phyloP scores from a whole-genome alignment of 2,888 invertebrate genomes.

The Agrochola lychnidis region DNA sequence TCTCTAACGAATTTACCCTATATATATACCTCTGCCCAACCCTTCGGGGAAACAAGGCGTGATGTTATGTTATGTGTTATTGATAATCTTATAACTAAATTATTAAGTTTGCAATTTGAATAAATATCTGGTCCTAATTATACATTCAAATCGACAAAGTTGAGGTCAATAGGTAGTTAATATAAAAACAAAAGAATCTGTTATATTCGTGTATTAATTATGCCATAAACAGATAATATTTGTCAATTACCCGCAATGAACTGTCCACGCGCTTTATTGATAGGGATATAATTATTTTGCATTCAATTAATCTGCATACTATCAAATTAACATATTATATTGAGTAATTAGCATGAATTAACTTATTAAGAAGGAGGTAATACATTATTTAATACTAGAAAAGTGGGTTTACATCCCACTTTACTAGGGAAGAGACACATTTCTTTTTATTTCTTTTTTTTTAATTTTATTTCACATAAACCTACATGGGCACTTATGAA shows the following conservation, averaged over 20 bases:
- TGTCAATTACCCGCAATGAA: conserved; percentile 11
- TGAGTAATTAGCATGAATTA: conserved; percentile 10
- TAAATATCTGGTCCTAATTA: neutral
- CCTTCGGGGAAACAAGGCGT: no score
- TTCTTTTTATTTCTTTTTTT: no score
- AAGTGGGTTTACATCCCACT: neutral
- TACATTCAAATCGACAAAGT: neutral
- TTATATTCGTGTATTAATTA: neutral
- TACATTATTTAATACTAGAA: neutral
- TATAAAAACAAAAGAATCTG: neutral
- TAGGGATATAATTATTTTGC: conserved; percentile 35
- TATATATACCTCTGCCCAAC: no score
- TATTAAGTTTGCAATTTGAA: neutral
- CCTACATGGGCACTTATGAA: no score
- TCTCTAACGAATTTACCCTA: no score
- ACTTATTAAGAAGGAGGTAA: neutral
- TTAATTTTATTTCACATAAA: no score
- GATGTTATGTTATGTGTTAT: no score
- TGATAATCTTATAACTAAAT: no score
- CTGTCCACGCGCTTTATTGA: conserved; percentile 1
- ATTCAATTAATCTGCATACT: conserved; percentile 18
- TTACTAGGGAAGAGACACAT: neutral
- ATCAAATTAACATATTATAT: conserved; percentile 26
- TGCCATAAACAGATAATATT: neutral
- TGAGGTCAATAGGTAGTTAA: neutral